These are phyloP conservation scores for Paedocypris sp. DNA, from an alignment of 2,113 vertebrate species.

Conservation along the genomic window DNA sequence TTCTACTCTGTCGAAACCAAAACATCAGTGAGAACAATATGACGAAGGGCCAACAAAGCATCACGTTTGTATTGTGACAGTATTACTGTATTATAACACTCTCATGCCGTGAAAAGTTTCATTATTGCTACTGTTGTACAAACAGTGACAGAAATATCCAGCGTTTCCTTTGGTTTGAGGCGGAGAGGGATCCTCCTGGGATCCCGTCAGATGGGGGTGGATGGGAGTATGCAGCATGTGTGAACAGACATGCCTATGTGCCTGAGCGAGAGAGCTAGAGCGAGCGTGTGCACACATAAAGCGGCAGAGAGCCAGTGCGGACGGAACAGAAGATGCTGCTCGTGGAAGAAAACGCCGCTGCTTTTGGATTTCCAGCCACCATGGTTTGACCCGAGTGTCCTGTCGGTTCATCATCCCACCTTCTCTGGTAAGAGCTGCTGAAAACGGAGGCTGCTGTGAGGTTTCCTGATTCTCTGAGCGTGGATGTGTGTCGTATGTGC, in stretches of 20 bases:
- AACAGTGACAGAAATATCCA: slow-evolving; percentile 46
- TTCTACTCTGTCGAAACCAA: too few species aligned
- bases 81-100: not conserved
- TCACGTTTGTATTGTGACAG: not conserved
- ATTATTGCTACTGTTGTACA: slow-evolving; percentile 42
- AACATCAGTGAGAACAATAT: too few species aligned
- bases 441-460: slow-evolving; percentile 40
- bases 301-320: slow-evolving; percentile 15
- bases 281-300: slow-evolving; percentile 25
- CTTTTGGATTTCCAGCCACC: slow-evolving; percentile 62
- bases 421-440: slow-evolving; percentile 58
- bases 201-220: slow-evolving; percentile 59
- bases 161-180: slow-evolving; percentile 55
- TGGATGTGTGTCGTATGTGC: slow-evolving; percentile 32
- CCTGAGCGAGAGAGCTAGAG: slow-evolving; percentile 21
- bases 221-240: too few species aligned
- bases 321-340: slow-evolving; percentile 25
- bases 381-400: slow-evolving; percentile 86
- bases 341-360: slow-evolving; percentile 26
- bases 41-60: too few species aligned
- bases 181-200: slow-evolving; percentile 47
- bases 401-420: slow-evolving; percentile 68
- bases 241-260: slow-evolving; percentile 21
- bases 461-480: slow-evolving; percentile 42
- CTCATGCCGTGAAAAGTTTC: slow-evolving; percentile 46